Base-by-base conservation (phyloP, 2,888 invertebrate species). In the Plemyria rubiginata region DNA sequence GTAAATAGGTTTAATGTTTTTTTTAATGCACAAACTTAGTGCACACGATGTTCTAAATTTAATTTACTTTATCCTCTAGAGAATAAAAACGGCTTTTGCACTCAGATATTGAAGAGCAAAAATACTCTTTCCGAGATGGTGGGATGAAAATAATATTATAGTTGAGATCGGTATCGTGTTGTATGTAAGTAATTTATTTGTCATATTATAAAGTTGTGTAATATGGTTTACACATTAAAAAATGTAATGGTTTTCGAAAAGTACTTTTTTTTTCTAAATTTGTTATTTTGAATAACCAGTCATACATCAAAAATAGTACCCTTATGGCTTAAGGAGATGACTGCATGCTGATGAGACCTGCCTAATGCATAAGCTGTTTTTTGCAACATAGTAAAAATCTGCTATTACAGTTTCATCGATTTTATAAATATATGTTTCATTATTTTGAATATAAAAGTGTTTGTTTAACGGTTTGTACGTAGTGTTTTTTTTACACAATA, bases 131-230 rank as follows among this genome's bases (percentile, higher is more conserved):
- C n/a, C n/a, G n/a, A n/a, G n/a, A n/a, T n/a, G n/a, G n/a, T n/a
- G n/a, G n/a, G n/a, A n/a, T n/a, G n/a, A n/a, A n/a, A 86, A 87
- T 80, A 86, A 85, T 60, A 54, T 48, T 48, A 65, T 48, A 51
- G 86, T 86, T 92, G 92, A 92, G 92, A 92, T 92, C 92, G 85
- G 89, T 85, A 81, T 83, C 84, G 76, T 81, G 81, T 79, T 81
- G 58, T 77, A 80, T 77, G 74, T 78, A 71, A 45, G 45, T 16
- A 16, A 45, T 22, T 22, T 11, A 2, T 16, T 45, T 16, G 45
- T 16, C 7, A 45, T 16, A 16, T 11, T 15, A 15, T 15, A 43
- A 8, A 2, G 15, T 43, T 6, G 8, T 40, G 40, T 40, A 8
- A 12, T 11, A 12, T 40, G 40, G 2, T 12, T 62, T 63, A 45